phyloP scores from a whole-genome alignment of 1,140 invertebrate species.

The Conus ventricosus region DNA sequence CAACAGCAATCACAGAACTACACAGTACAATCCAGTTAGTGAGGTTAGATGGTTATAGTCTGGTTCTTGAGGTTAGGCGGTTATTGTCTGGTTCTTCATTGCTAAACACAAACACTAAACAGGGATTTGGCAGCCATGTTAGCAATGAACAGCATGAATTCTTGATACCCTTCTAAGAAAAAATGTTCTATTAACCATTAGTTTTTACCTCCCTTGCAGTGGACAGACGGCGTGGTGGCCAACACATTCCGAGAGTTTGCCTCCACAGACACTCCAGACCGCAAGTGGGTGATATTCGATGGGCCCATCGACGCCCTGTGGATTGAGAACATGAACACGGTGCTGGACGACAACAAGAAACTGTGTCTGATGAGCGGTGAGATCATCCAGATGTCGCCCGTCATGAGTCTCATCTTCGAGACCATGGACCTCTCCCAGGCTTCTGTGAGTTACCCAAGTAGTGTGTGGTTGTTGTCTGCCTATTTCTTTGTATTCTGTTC shows the following conservation, averaged over 20 bases:
- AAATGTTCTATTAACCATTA: too few relatives aligned
- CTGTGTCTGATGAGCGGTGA: constrained; percentile 76
- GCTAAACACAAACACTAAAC: too few relatives aligned
- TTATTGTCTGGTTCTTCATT: too few relatives aligned
- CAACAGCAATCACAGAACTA: too few relatives aligned
- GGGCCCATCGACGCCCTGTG: constrained; percentile 76
- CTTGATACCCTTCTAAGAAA: too few relatives aligned
- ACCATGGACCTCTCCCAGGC: constrained; percentile 78
- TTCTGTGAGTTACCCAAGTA: constrained; percentile 66
- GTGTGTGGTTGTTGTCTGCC: too few relatives aligned
- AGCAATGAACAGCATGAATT: too few relatives aligned
- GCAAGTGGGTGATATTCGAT: constrained; percentile 76
- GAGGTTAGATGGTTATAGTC: too few relatives aligned
- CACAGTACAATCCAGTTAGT: too few relatives aligned
- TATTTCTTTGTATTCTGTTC: too few relatives aligned
- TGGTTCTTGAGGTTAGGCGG: too few relatives aligned
- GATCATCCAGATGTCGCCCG: constrained; percentile 76
- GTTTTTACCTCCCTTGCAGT: constrained; percentile 54
- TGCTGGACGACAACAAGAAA: constrained; percentile 77
- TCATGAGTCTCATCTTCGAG: constrained; percentile 76
- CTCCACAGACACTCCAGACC: constrained; percentile 70
- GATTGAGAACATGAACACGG: constrained; percentile 77
- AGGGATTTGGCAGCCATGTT: too few relatives aligned
- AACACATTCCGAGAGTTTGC: constrained; percentile 75
- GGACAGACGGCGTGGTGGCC: constrained; percentile 79